These are phyloP conservation scores for Calephelis perditalis DNA, from an alignment of 2,888 invertebrate species.

Conservation along the genomic window DNA sequence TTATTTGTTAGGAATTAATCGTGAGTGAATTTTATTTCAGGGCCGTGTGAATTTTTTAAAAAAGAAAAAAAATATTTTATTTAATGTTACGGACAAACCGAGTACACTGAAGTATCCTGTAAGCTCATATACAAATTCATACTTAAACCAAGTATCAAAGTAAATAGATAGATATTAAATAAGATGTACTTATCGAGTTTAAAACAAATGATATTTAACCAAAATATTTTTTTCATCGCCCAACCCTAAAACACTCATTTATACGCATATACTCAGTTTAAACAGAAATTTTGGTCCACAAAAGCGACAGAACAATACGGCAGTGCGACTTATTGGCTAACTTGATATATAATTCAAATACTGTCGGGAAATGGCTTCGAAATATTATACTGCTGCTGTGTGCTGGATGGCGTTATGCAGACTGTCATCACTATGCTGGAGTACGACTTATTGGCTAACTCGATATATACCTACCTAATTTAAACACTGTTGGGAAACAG, in stretches of 20 bases:
- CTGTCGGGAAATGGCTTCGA: constrained; percentile 30
- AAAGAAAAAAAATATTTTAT: too few relatives aligned
- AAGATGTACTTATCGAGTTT: too few relatives aligned
- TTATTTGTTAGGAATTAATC: constrained; percentile 44
- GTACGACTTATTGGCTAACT: neutral
- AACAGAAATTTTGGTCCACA: constrained; percentile 22
- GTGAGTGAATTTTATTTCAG: constrained; percentile 28
- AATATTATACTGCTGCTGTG: too few relatives aligned
- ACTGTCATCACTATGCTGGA: neutral
- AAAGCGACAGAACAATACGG: constrained; percentile 23
- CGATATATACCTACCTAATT: neutral
- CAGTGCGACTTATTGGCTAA: constrained; percentile 44
- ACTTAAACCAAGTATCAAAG: too few relatives aligned
- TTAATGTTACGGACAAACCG: too few relatives aligned
- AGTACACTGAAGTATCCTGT: too few relatives aligned
- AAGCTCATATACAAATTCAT: too few relatives aligned
- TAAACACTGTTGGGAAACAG: neutral
- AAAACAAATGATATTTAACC: too few relatives aligned
- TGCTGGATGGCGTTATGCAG: constrained; percentile 30
- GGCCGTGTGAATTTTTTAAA: constrained; percentile 22
- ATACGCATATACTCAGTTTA: constrained; percentile 3
- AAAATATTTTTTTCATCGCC: too few relatives aligned
- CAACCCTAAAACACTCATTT: too few relatives aligned
- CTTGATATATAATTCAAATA: constrained; percentile 45
- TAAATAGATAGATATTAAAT: too few relatives aligned